Base-by-base conservation (phyloP, 2,797 vertebrate species). In the Gadopsis bispinosus region DNA sequence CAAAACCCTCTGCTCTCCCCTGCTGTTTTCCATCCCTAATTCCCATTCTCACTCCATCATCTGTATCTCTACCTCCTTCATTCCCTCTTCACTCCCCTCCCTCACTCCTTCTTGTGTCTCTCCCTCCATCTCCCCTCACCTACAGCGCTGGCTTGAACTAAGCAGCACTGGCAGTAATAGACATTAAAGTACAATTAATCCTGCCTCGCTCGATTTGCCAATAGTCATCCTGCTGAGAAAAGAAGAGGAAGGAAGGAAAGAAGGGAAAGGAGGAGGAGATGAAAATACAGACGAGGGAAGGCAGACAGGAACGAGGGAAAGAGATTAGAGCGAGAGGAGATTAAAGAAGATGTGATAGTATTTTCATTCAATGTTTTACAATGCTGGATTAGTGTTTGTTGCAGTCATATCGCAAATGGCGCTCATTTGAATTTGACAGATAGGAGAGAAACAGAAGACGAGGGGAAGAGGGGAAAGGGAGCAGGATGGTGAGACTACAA, bases 181-280 rank as follows among this genome's bases (percentile, higher is more conserved):
- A 91, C 65, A 88, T 86, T 87, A 91, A 91, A 91, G 93, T 85
- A 88, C 91, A 91, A 93, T 94, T 90, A 94, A 94, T 94, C 88
- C 92, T 81, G 78, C 86, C 67, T 68, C 71, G 78, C 87, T 94
- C 84, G 53, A 94, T 94, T 92, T 92, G 88, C 93, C 91, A 89
- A 93, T 92, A 93, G 89, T 84, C 84, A 75, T 85, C 89, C 80
- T 51, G 82, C 69, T 68, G 85, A 53, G 70, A 69, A 65, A 7
- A 74, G 83, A 87, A 78, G 69, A 66, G 17, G 48, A 62, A 63
- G 17, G 48, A 62, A 63, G 60, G 20, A 13, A 67, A 60, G n/a
- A 66, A 79, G 47, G 64, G n/a, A 64, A 66, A 72, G 64, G 22
- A 79, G 37, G 43, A 69, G 22, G 43, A 66, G 63, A 62, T 60